A percentile compares a stretch with the other conserved stretches of the same genome.
Conservation (phyloP, 2,113 vertebrate genomes). For the Sisor rabdophorus region DNA sequence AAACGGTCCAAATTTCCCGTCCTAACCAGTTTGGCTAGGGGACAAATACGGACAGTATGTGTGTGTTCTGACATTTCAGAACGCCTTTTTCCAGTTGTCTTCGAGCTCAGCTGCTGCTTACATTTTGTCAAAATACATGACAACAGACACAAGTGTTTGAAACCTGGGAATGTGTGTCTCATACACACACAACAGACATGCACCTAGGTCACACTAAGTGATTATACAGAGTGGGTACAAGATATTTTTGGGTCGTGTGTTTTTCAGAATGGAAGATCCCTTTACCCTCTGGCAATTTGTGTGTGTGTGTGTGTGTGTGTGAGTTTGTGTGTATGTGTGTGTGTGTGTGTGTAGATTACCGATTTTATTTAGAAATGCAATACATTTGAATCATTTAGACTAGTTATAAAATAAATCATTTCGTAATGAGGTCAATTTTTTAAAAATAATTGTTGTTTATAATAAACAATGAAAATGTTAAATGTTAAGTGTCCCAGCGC, state of each 20-base stretch:
- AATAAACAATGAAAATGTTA: no score
- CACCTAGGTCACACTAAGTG: conserved; percentile 5
- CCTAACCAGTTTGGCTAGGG: conserved; percentile 9
- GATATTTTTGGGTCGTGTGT: conserved; percentile 26
- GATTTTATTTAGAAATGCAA: background rate
- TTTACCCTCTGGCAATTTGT: conserved; percentile 2
- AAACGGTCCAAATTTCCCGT: background rate
- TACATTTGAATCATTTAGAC: no score
- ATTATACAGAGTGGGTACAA: background rate
- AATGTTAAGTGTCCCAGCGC: no score
- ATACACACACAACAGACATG: background rate
- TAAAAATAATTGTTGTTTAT: no score
- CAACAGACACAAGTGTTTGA: conserved; percentile 31
- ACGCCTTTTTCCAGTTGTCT: conserved; percentile 31
- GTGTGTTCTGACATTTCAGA: conserved; percentile 22
- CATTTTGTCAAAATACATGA: conserved; percentile 28
- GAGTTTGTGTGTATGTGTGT: conserved; percentile 24
- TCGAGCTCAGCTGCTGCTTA: conserved; percentile 22
- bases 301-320: conserved; percentile 9
- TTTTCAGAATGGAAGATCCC: conserved; percentile 32
- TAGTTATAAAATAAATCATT: no score
- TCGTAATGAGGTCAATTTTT: no score
- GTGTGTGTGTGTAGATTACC: conserved; percentile 34
- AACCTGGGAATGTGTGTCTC: background rate
- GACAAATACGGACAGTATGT: conserved; percentile 7